These are phyloP conservation scores for Apocrypta bakeri DNA, from an alignment of 1,140 invertebrate species.

Conservation along the genomic window DNA sequence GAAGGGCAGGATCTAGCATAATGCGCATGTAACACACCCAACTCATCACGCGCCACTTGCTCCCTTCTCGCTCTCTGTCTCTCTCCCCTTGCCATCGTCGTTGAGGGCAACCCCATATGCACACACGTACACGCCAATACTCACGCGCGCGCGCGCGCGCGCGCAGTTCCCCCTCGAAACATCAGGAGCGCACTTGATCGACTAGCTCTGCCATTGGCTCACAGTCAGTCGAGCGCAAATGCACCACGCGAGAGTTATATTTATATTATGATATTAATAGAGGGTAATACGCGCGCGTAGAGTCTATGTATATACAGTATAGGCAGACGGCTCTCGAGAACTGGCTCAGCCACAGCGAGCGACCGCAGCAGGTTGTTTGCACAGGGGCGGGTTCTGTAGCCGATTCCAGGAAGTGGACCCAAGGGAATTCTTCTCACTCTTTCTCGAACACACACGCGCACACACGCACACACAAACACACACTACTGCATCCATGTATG, in stretches of 20 bases:
- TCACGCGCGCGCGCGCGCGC: too few relatives aligned
- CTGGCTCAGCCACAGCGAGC: conserved; percentile 34
- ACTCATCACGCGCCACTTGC: conserved; percentile 70
- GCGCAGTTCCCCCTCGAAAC: not conserved
- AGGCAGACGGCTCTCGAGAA: conserved; percentile 1
- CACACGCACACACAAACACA: too few relatives aligned
- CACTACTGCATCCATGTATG: too few relatives aligned
- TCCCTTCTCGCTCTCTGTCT: conserved; percentile 54
- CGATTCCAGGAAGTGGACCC: conserved; percentile 50
- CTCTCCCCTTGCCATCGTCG: conserved; percentile 34
- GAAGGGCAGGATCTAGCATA: conserved; percentile 63
- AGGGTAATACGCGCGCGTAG: conserved; percentile 60
- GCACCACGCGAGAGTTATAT: conserved; percentile 64
- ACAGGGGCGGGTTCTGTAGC: conserved; percentile 51
- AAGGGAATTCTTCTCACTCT: not conserved
- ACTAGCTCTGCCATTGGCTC: not conserved
- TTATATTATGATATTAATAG: conserved; percentile 75
- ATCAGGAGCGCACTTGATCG: conserved; percentile 9
- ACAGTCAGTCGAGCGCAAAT: not conserved
- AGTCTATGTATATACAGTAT: conserved; percentile 18
- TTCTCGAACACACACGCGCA: too few relatives aligned
- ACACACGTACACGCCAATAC: not conserved
- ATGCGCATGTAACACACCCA: conserved; percentile 68
- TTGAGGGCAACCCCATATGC: conserved; percentile 41
- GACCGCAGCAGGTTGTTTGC: conserved; percentile 64